phyloP scores from a whole-genome alignment of 2,797 vertebrate species.

The Hippocampus kuda region DNA sequence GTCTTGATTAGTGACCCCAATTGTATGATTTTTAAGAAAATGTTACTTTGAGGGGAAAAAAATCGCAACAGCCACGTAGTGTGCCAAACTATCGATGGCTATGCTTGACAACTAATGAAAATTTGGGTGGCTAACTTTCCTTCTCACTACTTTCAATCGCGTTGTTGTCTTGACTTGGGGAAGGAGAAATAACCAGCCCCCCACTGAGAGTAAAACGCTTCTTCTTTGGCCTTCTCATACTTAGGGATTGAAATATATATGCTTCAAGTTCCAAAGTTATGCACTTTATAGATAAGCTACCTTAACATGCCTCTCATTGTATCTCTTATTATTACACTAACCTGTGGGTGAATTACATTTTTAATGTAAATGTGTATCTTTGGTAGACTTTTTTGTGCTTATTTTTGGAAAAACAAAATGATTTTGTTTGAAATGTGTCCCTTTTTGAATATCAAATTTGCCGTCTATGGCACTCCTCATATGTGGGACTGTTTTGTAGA shows the following conservation, averaged over 20 bases:
- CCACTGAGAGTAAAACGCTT: slow-evolving; percentile 13
- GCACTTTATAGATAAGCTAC: background rate
- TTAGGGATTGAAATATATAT: background rate
- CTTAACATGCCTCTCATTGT: background rate
- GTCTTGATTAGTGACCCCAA: no score
- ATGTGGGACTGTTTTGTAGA: no score
- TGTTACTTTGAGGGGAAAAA: no score
- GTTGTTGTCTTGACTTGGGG: slow-evolving; percentile 53
- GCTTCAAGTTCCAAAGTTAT: background rate
- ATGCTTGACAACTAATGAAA: background rate
- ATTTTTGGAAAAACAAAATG: no score
- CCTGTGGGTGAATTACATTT: no score
- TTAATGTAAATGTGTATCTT: no score
- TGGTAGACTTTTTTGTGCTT: no score
- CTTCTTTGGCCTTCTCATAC: slow-evolving; percentile 2
- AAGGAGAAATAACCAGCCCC: slow-evolving; percentile 28
- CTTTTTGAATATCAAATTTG: no score
- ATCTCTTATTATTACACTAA: no score
- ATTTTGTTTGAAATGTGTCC: no score
- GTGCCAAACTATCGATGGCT: background rate
- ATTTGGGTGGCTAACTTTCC: background rate
- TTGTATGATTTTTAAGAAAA: background rate
- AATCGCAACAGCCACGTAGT: background rate
- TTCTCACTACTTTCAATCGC: slow-evolving; percentile 8
- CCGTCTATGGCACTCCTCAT: no score